Evolutionary conservation across 2,113 vertebrate species (phyloP).

Genomic region (Sceloporus undulatus): DNA sequence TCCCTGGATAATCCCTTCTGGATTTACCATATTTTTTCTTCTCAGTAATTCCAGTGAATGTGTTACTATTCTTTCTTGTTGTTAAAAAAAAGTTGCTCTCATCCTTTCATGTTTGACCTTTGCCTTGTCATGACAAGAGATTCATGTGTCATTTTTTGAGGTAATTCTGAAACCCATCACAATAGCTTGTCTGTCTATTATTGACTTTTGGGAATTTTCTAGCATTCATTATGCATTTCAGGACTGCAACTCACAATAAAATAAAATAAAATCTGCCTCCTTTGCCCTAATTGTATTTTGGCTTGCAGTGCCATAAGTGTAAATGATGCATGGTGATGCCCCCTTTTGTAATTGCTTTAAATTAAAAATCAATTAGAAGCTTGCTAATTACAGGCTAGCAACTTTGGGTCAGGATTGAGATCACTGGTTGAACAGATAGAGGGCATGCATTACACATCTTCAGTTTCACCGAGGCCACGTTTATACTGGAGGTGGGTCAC

Average conservation of each 20-base stretch:
- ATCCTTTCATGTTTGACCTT: slow-evolving; percentile 43
- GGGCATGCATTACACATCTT: slow-evolving; percentile 43
- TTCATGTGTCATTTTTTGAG: not conserved
- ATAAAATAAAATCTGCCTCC: not conserved
- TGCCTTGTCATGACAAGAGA: slow-evolving; percentile 13
- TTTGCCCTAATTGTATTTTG: slow-evolving; percentile 36
- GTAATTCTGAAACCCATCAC: not conserved
- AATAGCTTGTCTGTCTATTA: slow-evolving; percentile 7
- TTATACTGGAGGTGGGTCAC: slow-evolving; percentile 47
- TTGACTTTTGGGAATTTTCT: slow-evolving; percentile 30
- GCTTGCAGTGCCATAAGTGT: slow-evolving; percentile 48
- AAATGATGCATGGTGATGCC: slow-evolving; percentile 57
- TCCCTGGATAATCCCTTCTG: not conserved
- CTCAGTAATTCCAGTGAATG: not conserved
- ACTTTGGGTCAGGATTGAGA: slow-evolving; percentile 68
- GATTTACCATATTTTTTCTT: not conserved
- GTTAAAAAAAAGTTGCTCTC: not conserved
- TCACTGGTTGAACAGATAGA: slow-evolving; percentile 51
- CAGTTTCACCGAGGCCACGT: slow-evolving; percentile 57
- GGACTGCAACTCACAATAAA: not conserved
- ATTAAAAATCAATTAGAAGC: slow-evolving; percentile 76
- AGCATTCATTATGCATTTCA: not conserved
- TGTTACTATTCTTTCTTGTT: not conserved
- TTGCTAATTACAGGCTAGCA: slow-evolving; percentile 66
- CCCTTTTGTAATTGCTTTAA: slow-evolving; percentile 72